Evolutionary conservation across 2,888 invertebrate species (phyloP).

Genomic region (Silvanus unidentatus): DNA sequence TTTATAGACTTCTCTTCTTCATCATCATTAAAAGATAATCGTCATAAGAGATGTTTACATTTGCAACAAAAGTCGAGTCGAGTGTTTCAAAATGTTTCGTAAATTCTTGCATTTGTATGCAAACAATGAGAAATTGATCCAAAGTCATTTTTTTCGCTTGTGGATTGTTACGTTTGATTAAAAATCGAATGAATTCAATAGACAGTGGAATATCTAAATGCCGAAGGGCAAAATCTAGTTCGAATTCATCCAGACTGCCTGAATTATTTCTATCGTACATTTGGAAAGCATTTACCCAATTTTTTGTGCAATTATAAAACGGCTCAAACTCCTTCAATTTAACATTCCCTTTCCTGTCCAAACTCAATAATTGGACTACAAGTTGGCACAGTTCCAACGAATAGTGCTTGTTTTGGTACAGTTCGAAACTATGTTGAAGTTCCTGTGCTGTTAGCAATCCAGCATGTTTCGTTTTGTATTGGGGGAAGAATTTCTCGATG

Average conservation of each 20-base stretch:
- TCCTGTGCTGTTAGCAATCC: conserved; percentile 37
- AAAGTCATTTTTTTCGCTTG: conserved; percentile 34
- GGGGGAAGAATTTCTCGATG: too few relatives aligned
- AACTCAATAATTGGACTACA: conserved; percentile 39
- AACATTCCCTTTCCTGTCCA: conserved; percentile 39
- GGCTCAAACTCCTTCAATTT: conserved; percentile 39
- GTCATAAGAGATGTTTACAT: conserved; percentile 39
- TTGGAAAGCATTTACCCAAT: conserved; percentile 40
- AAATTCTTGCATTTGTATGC: conserved; percentile 42
- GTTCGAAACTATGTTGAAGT: conserved; percentile 38
- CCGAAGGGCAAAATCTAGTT: conserved; percentile 34
- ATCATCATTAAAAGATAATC: conserved; percentile 39
- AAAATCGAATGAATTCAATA: conserved; percentile 34
- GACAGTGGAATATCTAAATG: conserved; percentile 38
- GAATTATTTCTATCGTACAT: conserved; percentile 32
- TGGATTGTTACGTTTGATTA: conserved; percentile 34
- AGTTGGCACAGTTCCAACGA: conserved; percentile 39
- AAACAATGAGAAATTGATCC: conserved; percentile 42
- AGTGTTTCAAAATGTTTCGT: conserved; percentile 41
- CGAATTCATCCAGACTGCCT: conserved; percentile 35
- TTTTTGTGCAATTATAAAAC: conserved; percentile 38
- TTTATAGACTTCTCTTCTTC: too few relatives aligned
- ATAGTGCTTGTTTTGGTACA: conserved; percentile 37
- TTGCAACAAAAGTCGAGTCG: conserved; percentile 36
- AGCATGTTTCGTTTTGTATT: too few relatives aligned